Evolutionary conservation across 2,888 invertebrate genomes (phyloP).

Genomic region (Crematogaster levior): DNA sequence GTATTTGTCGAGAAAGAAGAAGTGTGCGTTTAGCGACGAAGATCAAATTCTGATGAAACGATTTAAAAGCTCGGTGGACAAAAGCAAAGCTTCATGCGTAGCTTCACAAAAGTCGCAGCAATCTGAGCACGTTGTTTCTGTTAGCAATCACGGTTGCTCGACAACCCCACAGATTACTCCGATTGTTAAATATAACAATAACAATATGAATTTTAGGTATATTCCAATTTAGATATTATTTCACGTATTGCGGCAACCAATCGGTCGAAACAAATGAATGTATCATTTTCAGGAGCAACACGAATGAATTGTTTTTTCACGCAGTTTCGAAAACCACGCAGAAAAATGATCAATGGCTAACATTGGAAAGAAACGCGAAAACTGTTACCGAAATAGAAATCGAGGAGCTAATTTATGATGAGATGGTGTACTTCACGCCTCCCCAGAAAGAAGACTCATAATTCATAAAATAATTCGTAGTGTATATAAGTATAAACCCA

Average conservation of each 20-base stretch:
- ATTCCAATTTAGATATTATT: not conserved
- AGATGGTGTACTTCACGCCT: slow-evolving; percentile 38
- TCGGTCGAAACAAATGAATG: not conserved
- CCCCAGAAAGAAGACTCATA: slow-evolving; percentile 6
- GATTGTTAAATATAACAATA: not conserved
- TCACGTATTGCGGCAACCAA: not conserved
- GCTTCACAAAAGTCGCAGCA: not conserved
- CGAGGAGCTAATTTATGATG: slow-evolving; percentile 29
- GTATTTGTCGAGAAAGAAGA: slow-evolving; percentile 39
- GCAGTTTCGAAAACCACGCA: slow-evolving; percentile 6
- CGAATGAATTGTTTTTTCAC: slow-evolving; percentile 24
- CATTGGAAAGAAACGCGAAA: not conserved
- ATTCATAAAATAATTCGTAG: not conserved
- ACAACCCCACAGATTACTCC: not conserved
- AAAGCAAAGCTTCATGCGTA: not conserved
- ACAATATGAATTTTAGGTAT: slow-evolving; percentile 55
- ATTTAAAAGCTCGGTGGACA: slow-evolving; percentile 57
- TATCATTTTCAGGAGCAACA: slow-evolving; percentile 46
- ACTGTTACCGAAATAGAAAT: slow-evolving; percentile 40
- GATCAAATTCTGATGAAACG: slow-evolving; percentile 61
- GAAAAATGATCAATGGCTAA: slow-evolving; percentile 5
- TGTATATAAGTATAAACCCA: not conserved
- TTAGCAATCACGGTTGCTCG: not conserved
- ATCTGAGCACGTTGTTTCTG: not conserved
- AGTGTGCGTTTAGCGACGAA: slow-evolving; percentile 47